Evolutionary conservation across 2,888 invertebrate genomes (phyloP).

Genomic region (Cordilura impudica): DNA sequence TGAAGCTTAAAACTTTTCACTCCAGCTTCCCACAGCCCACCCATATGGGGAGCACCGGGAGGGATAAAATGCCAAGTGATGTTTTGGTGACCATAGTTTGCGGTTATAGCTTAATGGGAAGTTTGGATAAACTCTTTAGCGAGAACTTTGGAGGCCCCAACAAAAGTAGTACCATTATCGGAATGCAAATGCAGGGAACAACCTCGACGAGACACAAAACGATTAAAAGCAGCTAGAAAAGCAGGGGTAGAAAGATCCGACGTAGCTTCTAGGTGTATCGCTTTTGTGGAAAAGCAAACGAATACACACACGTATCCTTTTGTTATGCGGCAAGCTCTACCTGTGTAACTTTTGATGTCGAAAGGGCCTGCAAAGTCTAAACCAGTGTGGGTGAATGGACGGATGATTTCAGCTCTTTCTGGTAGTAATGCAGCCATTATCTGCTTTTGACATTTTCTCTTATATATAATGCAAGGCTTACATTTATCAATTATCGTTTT

Average conservation of each 20-base stretch:
- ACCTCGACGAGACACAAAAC: background rate
- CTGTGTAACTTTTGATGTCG: background rate
- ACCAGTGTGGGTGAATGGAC: background rate
- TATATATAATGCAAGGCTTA: background rate
- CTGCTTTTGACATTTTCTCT: background rate
- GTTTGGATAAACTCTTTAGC: background rate
- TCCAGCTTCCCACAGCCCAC: too few relatives aligned
- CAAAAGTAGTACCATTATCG: too few relatives aligned
- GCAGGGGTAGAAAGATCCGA: background rate
- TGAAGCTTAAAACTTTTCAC: too few relatives aligned
- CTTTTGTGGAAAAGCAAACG: too few relatives aligned
- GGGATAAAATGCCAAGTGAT: too few relatives aligned
- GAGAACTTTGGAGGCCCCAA: background rate
- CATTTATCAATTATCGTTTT: background rate
- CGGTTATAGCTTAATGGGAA: background rate
- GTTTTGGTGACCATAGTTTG: background rate
- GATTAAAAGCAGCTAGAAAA: background rate
- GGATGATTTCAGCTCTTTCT: background rate
- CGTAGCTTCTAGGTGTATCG: background rate
- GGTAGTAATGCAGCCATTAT: too few relatives aligned
- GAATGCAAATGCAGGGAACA: background rate
- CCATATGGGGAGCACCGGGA: too few relatives aligned
- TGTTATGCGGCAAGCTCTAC: background rate
- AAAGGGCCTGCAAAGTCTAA: slow-evolving; percentile 14
- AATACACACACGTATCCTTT: slow-evolving; percentile 5